Conservation (phyloP, 2,888 invertebrate species). For the Mythimna lalbum region DNA sequence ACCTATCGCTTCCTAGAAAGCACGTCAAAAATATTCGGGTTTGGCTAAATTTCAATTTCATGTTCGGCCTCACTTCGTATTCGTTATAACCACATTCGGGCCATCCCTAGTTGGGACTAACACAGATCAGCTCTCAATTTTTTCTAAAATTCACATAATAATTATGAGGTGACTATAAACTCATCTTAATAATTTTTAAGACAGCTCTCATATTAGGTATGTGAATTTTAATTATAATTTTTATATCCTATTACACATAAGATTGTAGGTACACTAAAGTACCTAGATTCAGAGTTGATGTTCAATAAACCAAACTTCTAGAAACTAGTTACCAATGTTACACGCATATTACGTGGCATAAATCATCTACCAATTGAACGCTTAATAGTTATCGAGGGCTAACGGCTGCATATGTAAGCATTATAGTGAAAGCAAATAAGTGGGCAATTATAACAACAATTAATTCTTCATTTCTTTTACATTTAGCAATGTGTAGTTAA, state of each 20-base stretch:
- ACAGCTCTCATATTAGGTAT: too few relatives aligned
- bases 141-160: too few relatives aligned
- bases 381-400: slow-evolving; percentile 73
- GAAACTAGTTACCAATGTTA: slow-evolving; percentile 48
- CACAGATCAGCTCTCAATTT: not conserved
- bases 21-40: too few relatives aligned
- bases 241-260: not conserved
- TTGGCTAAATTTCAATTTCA: too few relatives aligned
- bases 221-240: too few relatives aligned
- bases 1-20: too few relatives aligned
- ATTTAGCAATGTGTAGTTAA: slow-evolving; percentile 6
- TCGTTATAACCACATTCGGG: too few relatives aligned
- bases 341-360: slow-evolving; percentile 29
- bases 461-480: slow-evolving; percentile 12
- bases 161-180: not conserved
- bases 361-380: slow-evolving; percentile 58
- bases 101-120: not conserved
- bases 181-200: not conserved
- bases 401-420: slow-evolving; percentile 68
- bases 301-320: not conserved
- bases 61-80: too few relatives aligned
- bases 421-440: slow-evolving; percentile 70
- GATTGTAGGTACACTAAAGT: not conserved
- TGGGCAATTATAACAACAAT: slow-evolving; percentile 42
- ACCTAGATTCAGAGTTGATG: slow-evolving; percentile 6